Conservation (phyloP, 2,888 invertebrate genomes). For the Leptinotarsa tumamoca region DNA sequence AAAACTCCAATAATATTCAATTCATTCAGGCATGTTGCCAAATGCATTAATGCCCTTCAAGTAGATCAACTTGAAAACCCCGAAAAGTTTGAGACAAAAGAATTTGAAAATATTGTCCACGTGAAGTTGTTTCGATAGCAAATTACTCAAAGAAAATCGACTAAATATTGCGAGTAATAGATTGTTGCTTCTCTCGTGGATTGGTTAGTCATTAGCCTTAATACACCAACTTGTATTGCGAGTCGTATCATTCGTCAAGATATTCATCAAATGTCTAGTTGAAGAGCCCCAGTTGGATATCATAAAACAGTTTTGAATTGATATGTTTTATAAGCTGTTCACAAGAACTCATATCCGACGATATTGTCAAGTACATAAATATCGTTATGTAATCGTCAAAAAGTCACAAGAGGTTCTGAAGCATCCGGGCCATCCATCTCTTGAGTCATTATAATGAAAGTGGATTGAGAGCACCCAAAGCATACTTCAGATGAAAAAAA, state of each 20-base stretch:
- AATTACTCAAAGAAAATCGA: too few species aligned
- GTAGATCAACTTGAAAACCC: too few species aligned
- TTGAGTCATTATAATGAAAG: not conserved
- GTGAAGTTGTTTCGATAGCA: too few species aligned
- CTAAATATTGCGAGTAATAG: too few species aligned
- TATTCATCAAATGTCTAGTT: not conserved
- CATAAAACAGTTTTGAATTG: constrained; percentile 1
- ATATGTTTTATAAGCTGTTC: constrained; percentile 6
- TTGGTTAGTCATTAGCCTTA: too few species aligned
- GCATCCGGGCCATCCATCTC: constrained; percentile 1
- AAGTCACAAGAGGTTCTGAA: not conserved
- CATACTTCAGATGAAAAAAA: not conserved
- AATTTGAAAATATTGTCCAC: too few species aligned
- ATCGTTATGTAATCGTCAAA: constrained; percentile 11
- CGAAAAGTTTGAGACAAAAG: too few species aligned
- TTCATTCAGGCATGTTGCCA: too few species aligned
- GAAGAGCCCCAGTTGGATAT: not conserved
- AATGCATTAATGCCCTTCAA: too few species aligned
- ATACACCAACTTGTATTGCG: not conserved
- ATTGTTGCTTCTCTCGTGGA: too few species aligned
- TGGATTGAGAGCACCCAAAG: not conserved
- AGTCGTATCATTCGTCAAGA: not conserved
- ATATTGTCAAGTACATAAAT: constrained; percentile 17
- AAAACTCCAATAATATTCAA: too few species aligned
- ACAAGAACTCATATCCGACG: constrained; percentile 5